Evolutionary conservation across 1,140 invertebrate species (phyloP), one percentile per base, ranked within the genome.

Genomic region (Apolygus lucorum): DNA sequence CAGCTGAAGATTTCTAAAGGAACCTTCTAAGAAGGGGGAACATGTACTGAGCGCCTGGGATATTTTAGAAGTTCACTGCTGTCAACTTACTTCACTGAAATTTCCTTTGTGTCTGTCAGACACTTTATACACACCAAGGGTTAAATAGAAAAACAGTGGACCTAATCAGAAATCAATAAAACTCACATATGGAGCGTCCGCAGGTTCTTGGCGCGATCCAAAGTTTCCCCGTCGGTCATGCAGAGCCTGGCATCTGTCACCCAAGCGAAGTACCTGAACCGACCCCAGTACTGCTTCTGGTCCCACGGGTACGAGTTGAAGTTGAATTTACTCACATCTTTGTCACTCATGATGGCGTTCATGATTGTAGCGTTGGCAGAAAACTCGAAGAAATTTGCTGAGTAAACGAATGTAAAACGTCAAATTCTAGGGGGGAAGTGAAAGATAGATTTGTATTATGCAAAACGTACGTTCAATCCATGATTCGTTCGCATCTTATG

Each of bases 171-270:
- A n/a, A n/a, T n/a, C n/a, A n/a, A 54, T 69, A 13, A 63, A 49
- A 69, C 65, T 71, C 83, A 92, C 90, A 84, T 88, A 79, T 90
- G 93, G 68, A 87, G 85, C 2, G 82, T 79, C 1, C 95, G 82
- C 11, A 95, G 82, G 42, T 82, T 78, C 75, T 87, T 89, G 1
- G 93, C 91, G 68, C 85, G 81, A 42, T 96, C 88, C 13, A 98
- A 81, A 66, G 89, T 79, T 17, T 76, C 73, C 66, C 84, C 82
- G 2, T 83, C 81, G 2, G 86, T 87, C 63, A 98, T 86, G 21
- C 91, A 76, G 78, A 96, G 95, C 25, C 94, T 78, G 1, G 95
- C 95, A 81, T 98, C 96, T 2, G 95, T 97, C 14, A 94, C 86
- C 68, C 86, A 86, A 64, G 96, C 86, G 78, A 97, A 98, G 79